These are phyloP conservation scores for Varecia variegata DNA, from an alignment of 2,797 vertebrate genomes.

Conservation along the genomic window DNA sequence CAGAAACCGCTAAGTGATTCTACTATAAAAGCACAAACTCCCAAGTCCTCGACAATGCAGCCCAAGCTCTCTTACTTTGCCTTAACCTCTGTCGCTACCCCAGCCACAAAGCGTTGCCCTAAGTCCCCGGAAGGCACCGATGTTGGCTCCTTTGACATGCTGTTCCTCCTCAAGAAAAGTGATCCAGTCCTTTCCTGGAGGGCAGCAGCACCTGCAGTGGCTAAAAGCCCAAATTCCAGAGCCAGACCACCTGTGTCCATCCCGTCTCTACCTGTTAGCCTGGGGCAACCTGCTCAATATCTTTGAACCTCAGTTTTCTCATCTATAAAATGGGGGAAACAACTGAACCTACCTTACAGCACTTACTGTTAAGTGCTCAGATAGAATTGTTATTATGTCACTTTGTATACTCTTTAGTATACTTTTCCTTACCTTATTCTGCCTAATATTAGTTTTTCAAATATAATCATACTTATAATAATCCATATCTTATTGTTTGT, in stretches of 20 bases:
- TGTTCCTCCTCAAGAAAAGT: neutral
- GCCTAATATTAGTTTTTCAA: neutral
- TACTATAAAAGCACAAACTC: neutral
- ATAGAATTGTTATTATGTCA: neutral
- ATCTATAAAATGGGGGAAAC: neutral
- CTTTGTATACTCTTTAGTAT: neutral
- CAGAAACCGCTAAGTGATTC: neutral
- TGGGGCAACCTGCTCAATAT: neutral
- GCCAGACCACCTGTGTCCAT: neutral
- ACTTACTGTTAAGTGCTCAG: neutral
- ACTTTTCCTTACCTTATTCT: neutral
- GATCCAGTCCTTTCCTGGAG: neutral
- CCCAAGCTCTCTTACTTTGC: neutral
- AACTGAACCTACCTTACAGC: neutral
- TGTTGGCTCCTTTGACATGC: neutral
- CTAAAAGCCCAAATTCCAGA: neutral
- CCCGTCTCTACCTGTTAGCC: neutral
- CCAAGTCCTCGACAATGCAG: neutral
- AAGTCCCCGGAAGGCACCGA: neutral
- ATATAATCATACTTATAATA: neutral
- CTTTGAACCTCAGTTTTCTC: neutral
- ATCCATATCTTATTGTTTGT: neutral
- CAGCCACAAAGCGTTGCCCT: neutral
- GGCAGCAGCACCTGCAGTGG: neutral
- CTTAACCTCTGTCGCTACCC: neutral